Evolutionary conservation across 2,113 vertebrate species (phyloP).

Genomic region (Ginglymostoma cirratum): DNA sequence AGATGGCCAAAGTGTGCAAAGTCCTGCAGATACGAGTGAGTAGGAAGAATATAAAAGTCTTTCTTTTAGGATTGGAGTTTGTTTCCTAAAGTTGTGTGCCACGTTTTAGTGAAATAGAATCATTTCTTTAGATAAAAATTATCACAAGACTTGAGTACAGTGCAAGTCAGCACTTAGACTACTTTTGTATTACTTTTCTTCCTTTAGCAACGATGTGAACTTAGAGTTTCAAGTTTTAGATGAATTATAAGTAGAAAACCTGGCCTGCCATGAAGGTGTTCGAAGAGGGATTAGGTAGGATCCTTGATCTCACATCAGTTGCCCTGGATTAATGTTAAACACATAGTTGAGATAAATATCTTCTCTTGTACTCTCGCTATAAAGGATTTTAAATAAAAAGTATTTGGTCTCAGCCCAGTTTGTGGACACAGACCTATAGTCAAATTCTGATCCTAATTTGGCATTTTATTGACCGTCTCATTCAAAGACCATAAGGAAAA

Average conservation of each 20-base stretch:
- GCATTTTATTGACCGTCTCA: not conserved
- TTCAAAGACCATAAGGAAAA: not conserved
- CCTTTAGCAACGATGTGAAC: not conserved
- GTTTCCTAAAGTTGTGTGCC: not conserved
- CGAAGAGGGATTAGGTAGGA: not conserved
- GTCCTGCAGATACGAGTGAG: slow-evolving; percentile 36
- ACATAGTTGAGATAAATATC: not conserved
- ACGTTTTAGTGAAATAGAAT: slow-evolving; percentile 9
- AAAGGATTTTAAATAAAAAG: not conserved
- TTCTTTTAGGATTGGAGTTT: slow-evolving; percentile 34
- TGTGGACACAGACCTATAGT: not conserved
- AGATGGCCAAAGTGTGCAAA: slow-evolving; percentile 37
- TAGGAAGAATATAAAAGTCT: slow-evolving; percentile 34
- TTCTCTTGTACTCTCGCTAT: not conserved
- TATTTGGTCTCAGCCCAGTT: not conserved
- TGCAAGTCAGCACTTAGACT: not conserved
- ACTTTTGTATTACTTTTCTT: slow-evolving; percentile 14
- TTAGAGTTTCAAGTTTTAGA: not conserved
- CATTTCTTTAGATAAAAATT: not conserved
- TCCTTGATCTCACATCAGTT: not conserved
- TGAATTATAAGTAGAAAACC: not conserved
- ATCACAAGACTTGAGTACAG: not conserved
- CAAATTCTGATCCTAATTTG: not conserved
- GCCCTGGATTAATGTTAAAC: not conserved
- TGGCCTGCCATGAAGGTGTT: not conserved